Evolutionary conservation across 2,797 vertebrate genomes (phyloP).

Genomic region (Streptopelia turtur): DNA sequence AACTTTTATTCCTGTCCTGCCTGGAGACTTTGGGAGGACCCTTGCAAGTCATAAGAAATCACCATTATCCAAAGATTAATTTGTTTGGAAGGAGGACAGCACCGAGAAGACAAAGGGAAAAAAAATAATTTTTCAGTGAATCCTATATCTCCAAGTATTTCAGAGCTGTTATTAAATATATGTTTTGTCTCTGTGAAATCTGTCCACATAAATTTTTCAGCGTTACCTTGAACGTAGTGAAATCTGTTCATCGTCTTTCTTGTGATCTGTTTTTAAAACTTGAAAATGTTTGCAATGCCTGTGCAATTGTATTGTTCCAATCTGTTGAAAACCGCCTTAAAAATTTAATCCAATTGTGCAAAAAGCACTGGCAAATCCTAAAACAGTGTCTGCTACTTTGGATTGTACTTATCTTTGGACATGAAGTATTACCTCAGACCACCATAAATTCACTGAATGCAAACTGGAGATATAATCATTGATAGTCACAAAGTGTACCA

Average conservation of each 20-base stretch:
- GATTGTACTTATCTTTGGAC: background rate
- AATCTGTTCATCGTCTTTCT: background rate
- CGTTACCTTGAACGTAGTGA: background rate
- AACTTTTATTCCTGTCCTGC: background rate
- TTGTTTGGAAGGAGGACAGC: background rate
- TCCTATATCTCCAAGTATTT: background rate
- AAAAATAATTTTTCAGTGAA: background rate
- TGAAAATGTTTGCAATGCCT: background rate
- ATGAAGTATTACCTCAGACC: background rate
- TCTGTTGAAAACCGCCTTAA: background rate
- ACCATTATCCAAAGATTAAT: background rate
- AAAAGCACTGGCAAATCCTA: background rate
- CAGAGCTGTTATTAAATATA: background rate
- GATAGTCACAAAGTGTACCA: background rate
- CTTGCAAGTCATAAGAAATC: background rate
- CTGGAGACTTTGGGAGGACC: background rate
- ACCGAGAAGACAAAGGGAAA: background rate
- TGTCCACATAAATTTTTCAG: background rate
- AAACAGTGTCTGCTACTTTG: background rate
- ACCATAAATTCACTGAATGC: background rate
- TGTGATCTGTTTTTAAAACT: background rate
- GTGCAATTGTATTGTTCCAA: background rate
- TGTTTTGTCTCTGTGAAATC: background rate
- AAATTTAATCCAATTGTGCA: background rate
- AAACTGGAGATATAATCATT: background rate